These are phyloP conservation scores for Drosophila barbarae DNA, from an alignment of 2,888 invertebrate species.

Conservation along the genomic window DNA sequence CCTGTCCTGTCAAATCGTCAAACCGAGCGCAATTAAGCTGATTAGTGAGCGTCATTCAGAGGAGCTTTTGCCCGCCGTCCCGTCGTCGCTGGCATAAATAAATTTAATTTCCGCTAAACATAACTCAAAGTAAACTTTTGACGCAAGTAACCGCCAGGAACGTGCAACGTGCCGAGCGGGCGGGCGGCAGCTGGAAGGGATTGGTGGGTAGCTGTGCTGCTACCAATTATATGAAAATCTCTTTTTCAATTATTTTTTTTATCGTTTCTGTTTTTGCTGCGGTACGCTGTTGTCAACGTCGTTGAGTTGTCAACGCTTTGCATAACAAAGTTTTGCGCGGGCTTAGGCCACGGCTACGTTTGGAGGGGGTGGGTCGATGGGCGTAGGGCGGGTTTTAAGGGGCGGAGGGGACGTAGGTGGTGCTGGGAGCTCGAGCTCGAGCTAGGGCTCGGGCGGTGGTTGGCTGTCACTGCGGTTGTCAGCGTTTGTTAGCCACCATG, in stretches of 20 bases:
- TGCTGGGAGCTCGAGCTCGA: neutral
- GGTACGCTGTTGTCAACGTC: slow-evolving; percentile 35
- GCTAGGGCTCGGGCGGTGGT: slow-evolving; percentile 3
- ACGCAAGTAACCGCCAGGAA: slow-evolving; percentile 32
- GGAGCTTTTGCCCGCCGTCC: slow-evolving; percentile 9
- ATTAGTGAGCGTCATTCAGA: slow-evolving; percentile 42
- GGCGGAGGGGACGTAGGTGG: slow-evolving; percentile 1
- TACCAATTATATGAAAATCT: slow-evolving; percentile 47
- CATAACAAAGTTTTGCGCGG: slow-evolving; percentile 41
- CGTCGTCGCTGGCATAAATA: slow-evolving; percentile 31
- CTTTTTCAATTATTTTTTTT: slow-evolving; percentile 42
- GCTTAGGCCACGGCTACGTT: slow-evolving; percentile 23
- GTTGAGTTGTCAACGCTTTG: slow-evolving; percentile 48
- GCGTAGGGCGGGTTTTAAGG: neutral
- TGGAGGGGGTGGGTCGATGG: neutral
- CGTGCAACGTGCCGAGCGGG: slow-evolving; percentile 3
- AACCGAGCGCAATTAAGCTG: slow-evolving; percentile 46
- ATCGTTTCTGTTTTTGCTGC: slow-evolving; percentile 26
- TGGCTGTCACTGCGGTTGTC: slow-evolving; percentile 45
- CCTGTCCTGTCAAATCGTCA: slow-evolving; percentile 25
- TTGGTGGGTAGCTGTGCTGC: neutral
- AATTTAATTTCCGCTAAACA: slow-evolving; percentile 52
- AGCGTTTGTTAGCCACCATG: slow-evolving; percentile 22
- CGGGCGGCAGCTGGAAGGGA: neutral
- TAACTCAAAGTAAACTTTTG: slow-evolving; percentile 47